Conservation (phyloP, 1,140 invertebrate species). For the Conus betulinus region DNA sequence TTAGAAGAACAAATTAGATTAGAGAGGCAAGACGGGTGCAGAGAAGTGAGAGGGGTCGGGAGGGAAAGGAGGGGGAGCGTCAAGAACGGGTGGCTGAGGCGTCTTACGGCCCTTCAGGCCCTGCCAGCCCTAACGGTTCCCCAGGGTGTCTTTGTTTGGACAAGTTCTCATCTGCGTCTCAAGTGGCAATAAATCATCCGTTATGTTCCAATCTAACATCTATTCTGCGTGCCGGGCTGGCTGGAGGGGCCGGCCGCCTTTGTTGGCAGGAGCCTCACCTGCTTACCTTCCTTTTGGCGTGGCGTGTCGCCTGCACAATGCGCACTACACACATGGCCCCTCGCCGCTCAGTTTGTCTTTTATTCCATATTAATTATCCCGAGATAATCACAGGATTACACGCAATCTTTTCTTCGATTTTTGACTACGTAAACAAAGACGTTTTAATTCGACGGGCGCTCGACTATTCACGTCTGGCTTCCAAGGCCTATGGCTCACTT, state of each 20-base stretch:
- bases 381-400: constrained; percentile 62
- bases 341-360: constrained; percentile 55
- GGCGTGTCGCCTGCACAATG: constrained; percentile 54
- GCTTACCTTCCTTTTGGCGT: constrained; percentile 40
- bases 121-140: constrained; percentile 41
- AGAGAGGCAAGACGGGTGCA: not conserved
- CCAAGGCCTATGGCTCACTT: not conserved
- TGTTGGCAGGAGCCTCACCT: constrained; percentile 52
- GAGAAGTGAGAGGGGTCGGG: not conserved
- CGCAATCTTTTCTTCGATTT: constrained; percentile 54
- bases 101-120: constrained; percentile 1
- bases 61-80: constrained; percentile 1
- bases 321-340: constrained; percentile 46
- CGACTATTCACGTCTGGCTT: not conserved
- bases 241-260: constrained; percentile 42
- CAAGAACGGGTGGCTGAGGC: constrained; percentile 4
- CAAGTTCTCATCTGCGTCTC: constrained; percentile 58
- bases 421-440: constrained; percentile 50
- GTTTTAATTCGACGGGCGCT: constrained; percentile 33
- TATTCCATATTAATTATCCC: constrained; percentile 60
- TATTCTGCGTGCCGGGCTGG: constrained; percentile 56
- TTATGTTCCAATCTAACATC: constrained; percentile 58
- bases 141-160: constrained; percentile 45
- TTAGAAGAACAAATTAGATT: constrained; percentile 19
- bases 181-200: constrained; percentile 64